These are phyloP conservation scores for Enteromius radiatus DNA, from an alignment of 2,797 vertebrate species.

Conservation along the genomic window DNA sequence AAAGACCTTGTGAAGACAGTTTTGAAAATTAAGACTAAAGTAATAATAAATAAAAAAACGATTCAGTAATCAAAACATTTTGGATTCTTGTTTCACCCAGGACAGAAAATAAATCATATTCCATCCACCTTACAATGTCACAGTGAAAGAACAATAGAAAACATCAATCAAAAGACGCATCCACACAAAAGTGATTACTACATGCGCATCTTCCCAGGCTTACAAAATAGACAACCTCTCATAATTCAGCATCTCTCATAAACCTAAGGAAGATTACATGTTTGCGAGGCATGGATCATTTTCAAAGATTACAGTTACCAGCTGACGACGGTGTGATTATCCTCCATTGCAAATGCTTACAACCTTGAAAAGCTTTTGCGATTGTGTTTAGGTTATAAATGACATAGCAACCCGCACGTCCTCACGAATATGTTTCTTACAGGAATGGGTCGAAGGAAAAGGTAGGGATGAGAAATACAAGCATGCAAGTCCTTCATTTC, in stretches of 20 bases:
- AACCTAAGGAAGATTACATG: slow-evolving; percentile 64
- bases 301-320: slow-evolving; percentile 31
- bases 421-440: neutral
- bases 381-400: slow-evolving; percentile 50
- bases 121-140: slow-evolving; percentile 42
- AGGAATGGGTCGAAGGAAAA: neutral
- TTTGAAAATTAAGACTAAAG: neutral
- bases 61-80: slow-evolving; percentile 25
- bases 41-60: neutral
- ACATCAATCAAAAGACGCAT: slow-evolving; percentile 63
- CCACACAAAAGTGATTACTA: slow-evolving; percentile 49
- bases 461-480: slow-evolving; percentile 7
- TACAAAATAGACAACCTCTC: slow-evolving; percentile 33
- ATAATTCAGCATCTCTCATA: slow-evolving; percentile 41
- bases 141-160: slow-evolving; percentile 42
- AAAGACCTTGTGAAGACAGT: neutral
- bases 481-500: slow-evolving; percentile 1
- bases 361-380: slow-evolving; percentile 53
- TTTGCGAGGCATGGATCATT: slow-evolving; percentile 61
- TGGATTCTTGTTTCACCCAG: neutral
- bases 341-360: slow-evolving; percentile 50
- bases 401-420: neutral
- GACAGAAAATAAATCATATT: slow-evolving; percentile 20
- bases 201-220: slow-evolving; percentile 32
- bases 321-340: slow-evolving; percentile 30